Conservation (phyloP, 2,113 vertebrate species). For the Copsychus sechellarum region DNA sequence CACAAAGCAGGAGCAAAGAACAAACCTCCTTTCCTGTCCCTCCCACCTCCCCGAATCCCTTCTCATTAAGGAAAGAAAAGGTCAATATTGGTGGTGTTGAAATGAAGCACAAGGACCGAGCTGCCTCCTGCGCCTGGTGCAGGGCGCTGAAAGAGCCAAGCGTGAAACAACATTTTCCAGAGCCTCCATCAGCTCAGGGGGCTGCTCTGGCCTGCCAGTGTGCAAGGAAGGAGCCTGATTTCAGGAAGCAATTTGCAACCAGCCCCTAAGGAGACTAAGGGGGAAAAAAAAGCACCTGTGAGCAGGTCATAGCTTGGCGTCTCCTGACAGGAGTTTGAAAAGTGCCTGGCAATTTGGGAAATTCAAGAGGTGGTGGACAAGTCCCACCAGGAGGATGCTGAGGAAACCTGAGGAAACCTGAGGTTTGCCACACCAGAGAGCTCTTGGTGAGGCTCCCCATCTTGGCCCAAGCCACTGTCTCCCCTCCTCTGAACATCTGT, state of each 20-base stretch:
- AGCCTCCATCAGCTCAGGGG: background rate
- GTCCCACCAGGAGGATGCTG: background rate
- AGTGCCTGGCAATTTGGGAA: background rate
- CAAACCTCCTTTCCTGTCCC: background rate
- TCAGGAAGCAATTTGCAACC: slow-evolving; percentile 21
- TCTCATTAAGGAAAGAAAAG: slow-evolving; percentile 6
- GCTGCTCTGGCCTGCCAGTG: background rate
- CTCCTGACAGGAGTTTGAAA: background rate
- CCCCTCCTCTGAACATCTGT: background rate
- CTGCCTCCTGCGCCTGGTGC: background rate
- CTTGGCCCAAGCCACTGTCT: background rate
- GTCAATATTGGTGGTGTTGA: background rate
- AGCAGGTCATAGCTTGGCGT: background rate
- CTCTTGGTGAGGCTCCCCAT: background rate
- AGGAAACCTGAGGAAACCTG: background rate
- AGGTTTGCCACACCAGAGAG: rapidly evolving
- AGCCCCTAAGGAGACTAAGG: background rate
- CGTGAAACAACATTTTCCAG: slow-evolving; percentile 28
- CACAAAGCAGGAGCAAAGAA: background rate
- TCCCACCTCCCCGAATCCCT: background rate
- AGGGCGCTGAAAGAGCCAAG: background rate
- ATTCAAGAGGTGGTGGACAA: background rate
- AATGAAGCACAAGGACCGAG: background rate
- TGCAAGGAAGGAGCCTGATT: background rate
- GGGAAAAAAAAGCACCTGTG: background rate